These are phyloP conservation scores for Perccottus glenii DNA, from an alignment of 2,113 vertebrate genomes.

Conservation along the genomic window DNA sequence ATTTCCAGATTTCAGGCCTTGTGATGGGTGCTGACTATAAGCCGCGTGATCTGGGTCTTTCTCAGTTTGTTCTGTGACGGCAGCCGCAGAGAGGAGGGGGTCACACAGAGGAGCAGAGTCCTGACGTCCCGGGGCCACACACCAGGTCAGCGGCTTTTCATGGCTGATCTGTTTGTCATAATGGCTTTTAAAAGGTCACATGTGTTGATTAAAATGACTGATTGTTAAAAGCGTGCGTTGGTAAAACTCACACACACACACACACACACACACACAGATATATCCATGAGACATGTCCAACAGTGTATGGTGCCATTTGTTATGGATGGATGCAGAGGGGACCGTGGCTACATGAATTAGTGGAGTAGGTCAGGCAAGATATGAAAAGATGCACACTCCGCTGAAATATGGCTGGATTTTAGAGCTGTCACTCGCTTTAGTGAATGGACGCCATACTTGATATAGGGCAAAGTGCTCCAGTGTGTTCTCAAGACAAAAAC, in stretches of 20 bases:
- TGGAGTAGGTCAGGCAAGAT: conserved; percentile 56
- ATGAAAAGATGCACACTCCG: conserved; percentile 24
- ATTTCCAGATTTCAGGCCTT: no score
- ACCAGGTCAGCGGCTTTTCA: conserved; percentile 63
- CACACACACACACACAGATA: neutral
- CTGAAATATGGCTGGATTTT: conserved; percentile 13
- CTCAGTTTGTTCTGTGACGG: neutral
- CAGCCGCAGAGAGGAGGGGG: neutral
- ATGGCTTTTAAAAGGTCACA: conserved; percentile 75
- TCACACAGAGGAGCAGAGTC: conserved; percentile 18
- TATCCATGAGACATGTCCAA: conserved; percentile 34
- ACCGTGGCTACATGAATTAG: conserved; percentile 34
- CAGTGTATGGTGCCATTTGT: conserved; percentile 43
- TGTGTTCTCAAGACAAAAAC: no score
- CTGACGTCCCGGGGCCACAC: conserved; percentile 44
- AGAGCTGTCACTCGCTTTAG: neutral
- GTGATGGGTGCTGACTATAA: no score
- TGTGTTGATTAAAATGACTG: conserved; percentile 75
- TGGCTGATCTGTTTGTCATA: conserved; percentile 74
- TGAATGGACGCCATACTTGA: neutral
- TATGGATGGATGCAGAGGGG: conserved; percentile 42
- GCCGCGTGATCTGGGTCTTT: neutral
- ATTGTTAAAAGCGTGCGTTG: conserved; percentile 58
- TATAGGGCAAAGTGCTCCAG: no score
- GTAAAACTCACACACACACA: neutral